Percentiles rank a stretch among this genome's conserved stretches.
phyloP scores from a whole-genome alignment of 1,140 invertebrate genomes.

The Agraylea sexmaculata region DNA sequence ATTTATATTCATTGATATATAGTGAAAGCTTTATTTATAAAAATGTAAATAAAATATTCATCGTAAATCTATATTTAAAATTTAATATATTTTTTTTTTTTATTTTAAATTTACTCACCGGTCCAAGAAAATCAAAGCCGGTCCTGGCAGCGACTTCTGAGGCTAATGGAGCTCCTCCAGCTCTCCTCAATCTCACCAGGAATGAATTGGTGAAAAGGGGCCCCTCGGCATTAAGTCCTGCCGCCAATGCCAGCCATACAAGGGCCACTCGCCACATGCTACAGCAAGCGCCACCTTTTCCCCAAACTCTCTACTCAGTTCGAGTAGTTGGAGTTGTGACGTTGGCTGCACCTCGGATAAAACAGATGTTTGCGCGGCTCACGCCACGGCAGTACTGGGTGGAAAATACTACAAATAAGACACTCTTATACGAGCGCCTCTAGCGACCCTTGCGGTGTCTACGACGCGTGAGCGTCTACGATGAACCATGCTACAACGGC shows the following conservation, averaged over 20 bases:
- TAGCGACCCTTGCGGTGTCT: constrained; percentile 2
- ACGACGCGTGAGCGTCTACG: too few species aligned
- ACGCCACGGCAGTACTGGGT: constrained; percentile 1
- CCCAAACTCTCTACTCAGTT: neutral
- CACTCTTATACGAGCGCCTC: constrained; percentile 1
- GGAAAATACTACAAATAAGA: constrained; percentile 1
- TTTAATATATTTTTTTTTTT: too few species aligned
- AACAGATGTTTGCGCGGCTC: neutral
- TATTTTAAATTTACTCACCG: too few species aligned
- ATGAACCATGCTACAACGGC: too few species aligned
- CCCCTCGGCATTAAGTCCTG: constrained; percentile 39
- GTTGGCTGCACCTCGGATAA: neutral
- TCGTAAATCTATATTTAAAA: too few species aligned
- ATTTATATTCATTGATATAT: too few species aligned
- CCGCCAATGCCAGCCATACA: constrained; percentile 30
- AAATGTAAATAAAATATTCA: too few species aligned
- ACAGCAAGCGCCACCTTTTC: constrained; percentile 23
- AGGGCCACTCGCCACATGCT: constrained; percentile 35
- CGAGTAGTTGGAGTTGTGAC: neutral
- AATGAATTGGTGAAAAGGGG: constrained; percentile 79
- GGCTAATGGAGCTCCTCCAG: constrained; percentile 55
- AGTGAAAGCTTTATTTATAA: too few species aligned
- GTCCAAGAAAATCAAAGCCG: constrained; percentile 77
- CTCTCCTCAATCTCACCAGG: constrained; percentile 65
- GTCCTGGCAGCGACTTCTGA: constrained; percentile 61